phyloP scores from a whole-genome alignment of 2,888 invertebrate species.

The Argynnis bischoffii region DNA sequence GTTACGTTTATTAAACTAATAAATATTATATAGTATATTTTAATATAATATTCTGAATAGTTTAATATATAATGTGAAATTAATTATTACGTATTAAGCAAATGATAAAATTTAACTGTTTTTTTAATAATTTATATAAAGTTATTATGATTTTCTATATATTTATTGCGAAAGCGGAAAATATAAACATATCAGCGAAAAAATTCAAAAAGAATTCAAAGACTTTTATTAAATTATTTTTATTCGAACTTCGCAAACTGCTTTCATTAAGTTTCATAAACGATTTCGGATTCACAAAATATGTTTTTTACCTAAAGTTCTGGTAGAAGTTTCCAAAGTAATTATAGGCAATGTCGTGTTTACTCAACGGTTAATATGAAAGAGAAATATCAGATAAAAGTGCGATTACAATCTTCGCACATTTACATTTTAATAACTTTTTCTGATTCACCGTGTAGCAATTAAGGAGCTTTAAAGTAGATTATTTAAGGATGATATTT shows the following conservation, averaged over 20 bases:
- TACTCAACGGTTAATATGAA: constrained; percentile 22
- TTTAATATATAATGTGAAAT: too few relatives aligned
- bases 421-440: constrained; percentile 30
- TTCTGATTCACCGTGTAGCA: constrained; percentile 1
- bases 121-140: too few relatives aligned
- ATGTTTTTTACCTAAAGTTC: constrained; percentile 22
- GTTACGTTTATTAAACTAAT: too few relatives aligned
- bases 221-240: constrained; percentile 35
- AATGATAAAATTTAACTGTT: too few relatives aligned
- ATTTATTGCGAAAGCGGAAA: constrained; percentile 10
- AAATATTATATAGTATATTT: too few relatives aligned
- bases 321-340: constrained; percentile 28
- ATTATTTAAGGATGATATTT: background rate
- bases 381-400: constrained; percentile 30
- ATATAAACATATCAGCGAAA: constrained; percentile 27
- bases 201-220: constrained; percentile 28
- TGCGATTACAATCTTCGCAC: constrained; percentile 26
- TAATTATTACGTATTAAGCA: too few relatives aligned
- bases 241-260: constrained; percentile 28
- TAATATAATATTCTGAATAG: too few relatives aligned
- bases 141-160: background rate
- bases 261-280: constrained; percentile 31
- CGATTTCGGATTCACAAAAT: constrained; percentile 23
- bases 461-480: background rate
- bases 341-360: constrained; percentile 28